These are phyloP conservation scores for Dicyrtoma fusca DNA, from an alignment of 2,888 invertebrate species.

Conservation along the genomic window DNA sequence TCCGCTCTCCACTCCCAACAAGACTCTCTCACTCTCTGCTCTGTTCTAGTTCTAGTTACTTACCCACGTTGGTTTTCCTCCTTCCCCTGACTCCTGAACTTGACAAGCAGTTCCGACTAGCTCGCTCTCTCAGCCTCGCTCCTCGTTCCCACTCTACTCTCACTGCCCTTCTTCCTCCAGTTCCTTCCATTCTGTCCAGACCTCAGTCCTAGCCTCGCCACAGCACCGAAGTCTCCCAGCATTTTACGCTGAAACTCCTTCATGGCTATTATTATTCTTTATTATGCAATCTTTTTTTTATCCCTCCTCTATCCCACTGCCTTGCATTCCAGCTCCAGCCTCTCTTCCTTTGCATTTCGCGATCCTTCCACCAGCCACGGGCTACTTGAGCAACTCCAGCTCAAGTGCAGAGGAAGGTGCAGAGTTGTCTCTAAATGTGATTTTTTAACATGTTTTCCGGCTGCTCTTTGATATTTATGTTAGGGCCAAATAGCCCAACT, in stretches of 20 bases:
- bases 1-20: neutral
- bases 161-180: neutral
- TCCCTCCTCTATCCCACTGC: neutral
- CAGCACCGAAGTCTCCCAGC: slow-evolving; percentile 10
- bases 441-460: neutral
- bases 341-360: slow-evolving; percentile 5
- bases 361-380: slow-evolving; percentile 6
- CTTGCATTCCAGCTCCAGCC: neutral
- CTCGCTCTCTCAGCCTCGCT: slow-evolving; percentile 6
- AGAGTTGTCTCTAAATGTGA: too few species aligned
- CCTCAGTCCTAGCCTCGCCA: neutral
- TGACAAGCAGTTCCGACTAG: slow-evolving; percentile 28
- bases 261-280: slow-evolving; percentile 31
- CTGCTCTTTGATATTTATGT: neutral
- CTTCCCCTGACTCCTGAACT: slow-evolving; percentile 27
- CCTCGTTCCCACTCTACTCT: neutral
- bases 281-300: slow-evolving; percentile 18
- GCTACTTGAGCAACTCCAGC: too few species aligned
- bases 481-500: neutral
- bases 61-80: slow-evolving; percentile 6
- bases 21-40: neutral
- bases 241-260: slow-evolving; percentile 30
- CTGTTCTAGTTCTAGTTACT: neutral
- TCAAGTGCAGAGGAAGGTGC: too few species aligned
- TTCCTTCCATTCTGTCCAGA: slow-evolving; percentile 19